Evolutionary conservation across 92 coral and sea anemone genomes (phyloP).

Genomic region (Zoanthus solanderi): DNA sequence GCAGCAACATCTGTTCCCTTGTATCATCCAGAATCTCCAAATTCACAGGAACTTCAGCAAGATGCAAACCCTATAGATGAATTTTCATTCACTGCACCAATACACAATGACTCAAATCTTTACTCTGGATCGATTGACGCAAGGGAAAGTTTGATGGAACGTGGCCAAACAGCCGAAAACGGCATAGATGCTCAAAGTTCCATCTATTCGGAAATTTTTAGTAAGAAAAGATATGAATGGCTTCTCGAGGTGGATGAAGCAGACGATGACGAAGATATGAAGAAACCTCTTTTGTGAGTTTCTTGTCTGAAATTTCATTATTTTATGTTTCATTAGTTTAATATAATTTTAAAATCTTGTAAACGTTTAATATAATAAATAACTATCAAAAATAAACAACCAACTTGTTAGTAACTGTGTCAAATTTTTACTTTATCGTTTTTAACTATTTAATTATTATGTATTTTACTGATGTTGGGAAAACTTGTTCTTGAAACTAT

Average conservation of each 20-base stretch:
- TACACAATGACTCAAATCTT: constrained; percentile 74
- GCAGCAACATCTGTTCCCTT: constrained; percentile 98
- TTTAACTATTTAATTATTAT: too few relatives aligned
- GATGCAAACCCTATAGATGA: constrained; percentile 83
- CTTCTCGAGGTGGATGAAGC: constrained; percentile 95
- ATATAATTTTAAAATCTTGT: not conserved
- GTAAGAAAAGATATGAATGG: constrained; percentile 93
- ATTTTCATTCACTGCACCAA: constrained; percentile 85
- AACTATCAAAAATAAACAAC: too few relatives aligned
- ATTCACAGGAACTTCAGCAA: constrained; percentile 69
- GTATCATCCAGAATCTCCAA: constrained; percentile 70
- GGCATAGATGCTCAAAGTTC: constrained; percentile 72
- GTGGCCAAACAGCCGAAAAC: constrained; percentile 50
- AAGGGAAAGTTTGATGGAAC: constrained; percentile 73
- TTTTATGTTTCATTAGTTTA: not conserved
- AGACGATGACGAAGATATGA: constrained; percentile 91
- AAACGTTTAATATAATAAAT: not conserved
- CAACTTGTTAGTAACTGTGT: too few relatives aligned
- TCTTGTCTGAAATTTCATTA: not conserved
- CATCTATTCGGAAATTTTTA: constrained; percentile 89
- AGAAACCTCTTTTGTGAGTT: constrained; percentile 92
- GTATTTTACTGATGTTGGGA: too few relatives aligned
- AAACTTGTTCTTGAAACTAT: too few relatives aligned
- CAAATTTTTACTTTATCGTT: too few relatives aligned
- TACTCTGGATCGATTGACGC: constrained; percentile 92